Conservation (phyloP, 2,888 invertebrate species). For the Drosophila greeni region DNA sequence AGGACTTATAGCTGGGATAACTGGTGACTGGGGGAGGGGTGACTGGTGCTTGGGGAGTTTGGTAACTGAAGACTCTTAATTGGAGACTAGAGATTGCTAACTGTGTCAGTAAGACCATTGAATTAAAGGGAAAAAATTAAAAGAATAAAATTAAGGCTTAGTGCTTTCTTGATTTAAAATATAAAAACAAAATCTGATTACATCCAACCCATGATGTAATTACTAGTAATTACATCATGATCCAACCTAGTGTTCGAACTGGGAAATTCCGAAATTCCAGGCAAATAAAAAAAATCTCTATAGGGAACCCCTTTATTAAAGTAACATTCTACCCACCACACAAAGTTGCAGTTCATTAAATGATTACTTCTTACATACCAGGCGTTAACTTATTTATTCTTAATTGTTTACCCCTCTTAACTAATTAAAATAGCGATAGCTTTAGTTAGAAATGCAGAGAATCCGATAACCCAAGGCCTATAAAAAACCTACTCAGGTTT, state of each 20-base stretch:
- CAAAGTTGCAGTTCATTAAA: background rate
- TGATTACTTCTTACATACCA: background rate
- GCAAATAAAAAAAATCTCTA: too few relatives aligned
- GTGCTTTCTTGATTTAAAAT: too few relatives aligned
- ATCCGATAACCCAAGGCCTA: background rate
- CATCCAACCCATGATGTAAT: too few relatives aligned
- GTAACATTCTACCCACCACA: too few relatives aligned
- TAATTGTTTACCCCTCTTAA: too few relatives aligned
- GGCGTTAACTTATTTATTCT: too few relatives aligned
- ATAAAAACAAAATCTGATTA: too few relatives aligned
- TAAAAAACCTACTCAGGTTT: background rate
- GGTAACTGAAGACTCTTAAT: background rate
- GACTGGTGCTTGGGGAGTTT: background rate
- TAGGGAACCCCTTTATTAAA: too few relatives aligned
- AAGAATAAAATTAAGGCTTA: background rate
- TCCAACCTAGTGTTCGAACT: too few relatives aligned
- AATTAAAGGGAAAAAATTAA: conserved; percentile 7
- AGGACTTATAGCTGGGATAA: background rate
- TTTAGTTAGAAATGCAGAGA: background rate
- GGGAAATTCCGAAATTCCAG: too few relatives aligned
- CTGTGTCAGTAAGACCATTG: background rate
- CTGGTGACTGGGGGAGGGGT: conserved; percentile 3
- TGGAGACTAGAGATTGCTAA: background rate
- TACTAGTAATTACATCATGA: too few relatives aligned
- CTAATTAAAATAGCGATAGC: background rate